phyloP scores from a whole-genome alignment of 2,888 invertebrate species.

The Unio delphinus region DNA sequence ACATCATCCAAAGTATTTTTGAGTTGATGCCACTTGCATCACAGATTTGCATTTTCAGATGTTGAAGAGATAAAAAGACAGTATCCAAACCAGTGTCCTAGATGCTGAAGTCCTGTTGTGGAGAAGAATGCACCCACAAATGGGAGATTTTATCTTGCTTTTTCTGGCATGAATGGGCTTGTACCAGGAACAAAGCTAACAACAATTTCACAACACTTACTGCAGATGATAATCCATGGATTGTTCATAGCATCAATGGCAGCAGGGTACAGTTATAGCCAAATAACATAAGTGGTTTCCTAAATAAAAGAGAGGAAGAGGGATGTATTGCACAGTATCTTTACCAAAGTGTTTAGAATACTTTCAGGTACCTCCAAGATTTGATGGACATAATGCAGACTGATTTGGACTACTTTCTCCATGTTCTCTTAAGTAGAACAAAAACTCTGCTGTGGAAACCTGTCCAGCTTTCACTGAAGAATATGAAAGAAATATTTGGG shows the following conservation, averaged over 20 bases:
- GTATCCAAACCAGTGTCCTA: too few species aligned
- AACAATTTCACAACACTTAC: neutral
- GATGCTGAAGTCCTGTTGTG: too few species aligned
- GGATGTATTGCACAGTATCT: too few species aligned
- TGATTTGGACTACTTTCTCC: slow-evolving; percentile 9
- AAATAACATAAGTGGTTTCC: neutral
- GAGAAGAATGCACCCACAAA: too few species aligned
- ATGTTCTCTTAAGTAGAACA: slow-evolving; percentile 4
- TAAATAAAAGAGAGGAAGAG: neutral
- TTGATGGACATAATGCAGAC: slow-evolving; percentile 7
- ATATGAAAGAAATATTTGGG: slow-evolving; percentile 8
- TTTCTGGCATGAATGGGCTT: neutral
- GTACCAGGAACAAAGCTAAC: neutral
- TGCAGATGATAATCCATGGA: neutral
- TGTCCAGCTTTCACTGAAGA: neutral
- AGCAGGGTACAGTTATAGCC: neutral
- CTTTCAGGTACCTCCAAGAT: slow-evolving; percentile 1
- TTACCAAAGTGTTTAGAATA: neutral
- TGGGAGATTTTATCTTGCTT: too few species aligned
- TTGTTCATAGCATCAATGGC: slow-evolving; percentile 1
- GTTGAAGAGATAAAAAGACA: too few species aligned
- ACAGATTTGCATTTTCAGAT: too few species aligned
- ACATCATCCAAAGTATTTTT: too few species aligned
- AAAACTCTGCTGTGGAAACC: slow-evolving; percentile 5
- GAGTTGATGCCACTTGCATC: too few species aligned